Base-by-base conservation (phyloP, 2,797 vertebrate species). In the Gadopsis marmoratus region DNA sequence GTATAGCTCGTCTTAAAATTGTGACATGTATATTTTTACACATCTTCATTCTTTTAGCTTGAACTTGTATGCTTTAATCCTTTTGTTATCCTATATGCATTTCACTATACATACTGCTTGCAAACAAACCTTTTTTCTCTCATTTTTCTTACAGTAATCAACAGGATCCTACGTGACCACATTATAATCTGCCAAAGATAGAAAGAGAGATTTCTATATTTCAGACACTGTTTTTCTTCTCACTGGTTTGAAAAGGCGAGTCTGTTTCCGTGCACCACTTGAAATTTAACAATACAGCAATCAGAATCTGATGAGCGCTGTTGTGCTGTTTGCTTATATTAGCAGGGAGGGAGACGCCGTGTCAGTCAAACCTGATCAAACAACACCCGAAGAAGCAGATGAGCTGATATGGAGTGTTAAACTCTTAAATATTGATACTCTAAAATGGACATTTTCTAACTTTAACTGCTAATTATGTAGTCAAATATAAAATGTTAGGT, bases 231-330 rank as follows among this genome's bases (percentile, higher is more conserved):
- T 41, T 53, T 43, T n/a, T 51, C 5, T 12, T 37, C 48, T 55
- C 41, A 2, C 29, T 23, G 50, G 37, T 58, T n/a, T 51, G 31
- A 47, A 35, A 53, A 21, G 51, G 33, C 10, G 7, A 53, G 23
- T 45, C 45, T 45, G 62, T 71, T 56, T 78, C 43, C 71, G 54
- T 0, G 37, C 74, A 35, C 26, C 9, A 5, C 12, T 76, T 76
- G 0, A 12, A 33, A 33, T 43, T 23, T 4, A 71, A 74, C 73
- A 79, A 70, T 61, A 64, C 0, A 4, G 35, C 59, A 70, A 80
- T 83, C 43, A 85, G 55, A 59, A 35, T 29, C 23, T 68, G 76
- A 51, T 39, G 65, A 71, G 76, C 68, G 75, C 60, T 43, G 58
- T 50, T 26, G 17, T 37, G 45, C 5, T 72, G 62, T 72, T 73